Evolutionary conservation across 2,797 vertebrate species (phyloP).

Genomic region (Pseudomugil gertrudae): DNA sequence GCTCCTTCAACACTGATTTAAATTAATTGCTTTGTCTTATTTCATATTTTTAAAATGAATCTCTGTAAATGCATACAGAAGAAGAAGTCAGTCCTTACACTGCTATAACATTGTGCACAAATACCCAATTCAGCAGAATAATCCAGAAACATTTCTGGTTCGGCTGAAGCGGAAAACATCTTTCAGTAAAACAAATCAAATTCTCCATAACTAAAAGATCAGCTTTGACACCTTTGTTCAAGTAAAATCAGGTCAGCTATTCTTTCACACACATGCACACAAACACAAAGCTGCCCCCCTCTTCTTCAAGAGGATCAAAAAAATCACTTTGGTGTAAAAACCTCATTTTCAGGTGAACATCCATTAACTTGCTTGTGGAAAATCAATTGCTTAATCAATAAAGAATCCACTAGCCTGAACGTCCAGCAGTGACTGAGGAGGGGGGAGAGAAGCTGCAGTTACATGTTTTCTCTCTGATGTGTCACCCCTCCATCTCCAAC

Average conservation of each 20-base stretch:
- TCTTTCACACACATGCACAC: neutral
- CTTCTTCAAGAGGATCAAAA: neutral
- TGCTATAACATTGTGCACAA: neutral
- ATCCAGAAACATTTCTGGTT: neutral
- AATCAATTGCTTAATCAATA: slow-evolving; percentile 52
- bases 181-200: slow-evolving; percentile 17
- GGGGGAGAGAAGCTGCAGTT: neutral
- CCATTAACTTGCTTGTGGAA: slow-evolving; percentile 37
- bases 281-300: neutral
- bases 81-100: neutral
- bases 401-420: slow-evolving; percentile 10
- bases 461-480: slow-evolving; percentile 11
- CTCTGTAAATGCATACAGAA: neutral
- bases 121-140: neutral
- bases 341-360: slow-evolving; percentile 51
- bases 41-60: neutral
- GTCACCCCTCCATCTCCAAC: neutral
- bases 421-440: slow-evolving; percentile 5
- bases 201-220: slow-evolving; percentile 8
- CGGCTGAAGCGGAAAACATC: neutral
- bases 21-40: neutral
- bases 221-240: slow-evolving; percentile 19
- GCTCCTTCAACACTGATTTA: neutral
- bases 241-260: slow-evolving; percentile 29
- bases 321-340: slow-evolving; percentile 36